phyloP scores from a whole-genome alignment of 2,888 invertebrate genomes.

The Xanthorhoe designata region DNA sequence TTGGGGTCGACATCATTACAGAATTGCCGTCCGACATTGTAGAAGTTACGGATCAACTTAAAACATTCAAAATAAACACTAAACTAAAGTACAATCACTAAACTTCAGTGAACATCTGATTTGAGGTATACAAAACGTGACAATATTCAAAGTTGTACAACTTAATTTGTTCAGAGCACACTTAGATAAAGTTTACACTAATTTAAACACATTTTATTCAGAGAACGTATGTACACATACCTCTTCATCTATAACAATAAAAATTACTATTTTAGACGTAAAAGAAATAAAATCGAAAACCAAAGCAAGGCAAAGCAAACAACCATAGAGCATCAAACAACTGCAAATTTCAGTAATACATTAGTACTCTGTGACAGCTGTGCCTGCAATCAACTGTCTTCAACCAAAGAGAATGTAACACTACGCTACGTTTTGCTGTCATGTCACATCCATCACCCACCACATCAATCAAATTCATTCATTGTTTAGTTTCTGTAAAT shows the following conservation, averaged over 20 bases:
- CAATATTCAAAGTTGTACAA: slow-evolving; percentile 20
- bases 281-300: background rate
- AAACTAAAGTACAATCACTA: slow-evolving; percentile 40
- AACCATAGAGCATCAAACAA: background rate
- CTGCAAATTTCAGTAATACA: no score
- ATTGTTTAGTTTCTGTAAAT: no score
- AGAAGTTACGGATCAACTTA: slow-evolving; percentile 40
- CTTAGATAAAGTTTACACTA: background rate
- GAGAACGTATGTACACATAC: background rate
- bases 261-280: background rate
- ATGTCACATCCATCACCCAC: no score
- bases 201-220: background rate
- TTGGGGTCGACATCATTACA: slow-evolving; percentile 65
- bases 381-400: no score
- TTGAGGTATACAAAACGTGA: slow-evolving; percentile 36
- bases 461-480: no score
- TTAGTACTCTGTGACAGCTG: no score
- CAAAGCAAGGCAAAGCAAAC: slow-evolving; percentile 1
- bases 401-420: no score
- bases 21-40: slow-evolving; percentile 73
- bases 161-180: background rate
- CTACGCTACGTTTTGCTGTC: no score
- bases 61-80: slow-evolving; percentile 54
- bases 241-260: background rate
- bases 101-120: slow-evolving; percentile 60